A percentile compares a stretch with the other conserved stretches of the same genome.
These are phyloP conservation scores for Pachypanchax playfairii DNA, from an alignment of 2,113 vertebrate genomes.

Conservation along the genomic window DNA sequence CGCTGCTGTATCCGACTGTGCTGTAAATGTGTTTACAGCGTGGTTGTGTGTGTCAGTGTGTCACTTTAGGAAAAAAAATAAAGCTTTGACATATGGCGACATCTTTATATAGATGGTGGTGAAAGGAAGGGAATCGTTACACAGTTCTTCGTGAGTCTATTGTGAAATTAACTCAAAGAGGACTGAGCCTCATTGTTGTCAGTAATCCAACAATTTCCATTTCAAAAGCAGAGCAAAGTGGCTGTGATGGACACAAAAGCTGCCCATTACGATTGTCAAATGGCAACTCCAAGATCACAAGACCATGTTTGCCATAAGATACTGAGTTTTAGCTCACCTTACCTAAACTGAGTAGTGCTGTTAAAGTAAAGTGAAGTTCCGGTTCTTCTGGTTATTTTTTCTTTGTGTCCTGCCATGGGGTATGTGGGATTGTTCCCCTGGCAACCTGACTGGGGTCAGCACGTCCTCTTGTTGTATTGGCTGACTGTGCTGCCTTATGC, in stretches of 20 bases:
- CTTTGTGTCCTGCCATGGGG: neutral
- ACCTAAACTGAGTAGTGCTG: slow-evolving; percentile 14
- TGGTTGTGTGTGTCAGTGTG: slow-evolving; percentile 6
- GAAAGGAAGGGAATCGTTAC: slow-evolving; percentile 36
- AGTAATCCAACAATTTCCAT: slow-evolving; percentile 67
- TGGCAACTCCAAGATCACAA: slow-evolving; percentile 31
- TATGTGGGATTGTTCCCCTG: slow-evolving; percentile 47
- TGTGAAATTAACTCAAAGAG: slow-evolving; percentile 46
- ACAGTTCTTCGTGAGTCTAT: slow-evolving; percentile 22
- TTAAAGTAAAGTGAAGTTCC: slow-evolving; percentile 6
- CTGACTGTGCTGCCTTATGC: slow-evolving; percentile 63
- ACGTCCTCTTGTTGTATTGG: slow-evolving; percentile 54
- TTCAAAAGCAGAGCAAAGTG: slow-evolving; percentile 61
- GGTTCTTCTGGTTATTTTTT: neutral
- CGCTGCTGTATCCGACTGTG: slow-evolving; percentile 13
- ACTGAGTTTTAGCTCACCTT: slow-evolving; percentile 28
- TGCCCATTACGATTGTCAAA: slow-evolving; percentile 38
- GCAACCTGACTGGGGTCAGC: slow-evolving; percentile 69
- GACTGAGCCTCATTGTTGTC: slow-evolving; percentile 45
- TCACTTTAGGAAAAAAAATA: slow-evolving; percentile 18
- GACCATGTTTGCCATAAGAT: slow-evolving; percentile 8
- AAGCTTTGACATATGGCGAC: slow-evolving; percentile 20
- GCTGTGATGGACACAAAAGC: slow-evolving; percentile 58
- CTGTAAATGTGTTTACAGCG: slow-evolving; percentile 18
- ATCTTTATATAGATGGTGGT: slow-evolving; percentile 44